A percentile compares a stretch with the other conserved stretches of the same genome.
phyloP scores from a whole-genome alignment of 2,888 invertebrate species.

The Carpatolechia fugitivella region DNA sequence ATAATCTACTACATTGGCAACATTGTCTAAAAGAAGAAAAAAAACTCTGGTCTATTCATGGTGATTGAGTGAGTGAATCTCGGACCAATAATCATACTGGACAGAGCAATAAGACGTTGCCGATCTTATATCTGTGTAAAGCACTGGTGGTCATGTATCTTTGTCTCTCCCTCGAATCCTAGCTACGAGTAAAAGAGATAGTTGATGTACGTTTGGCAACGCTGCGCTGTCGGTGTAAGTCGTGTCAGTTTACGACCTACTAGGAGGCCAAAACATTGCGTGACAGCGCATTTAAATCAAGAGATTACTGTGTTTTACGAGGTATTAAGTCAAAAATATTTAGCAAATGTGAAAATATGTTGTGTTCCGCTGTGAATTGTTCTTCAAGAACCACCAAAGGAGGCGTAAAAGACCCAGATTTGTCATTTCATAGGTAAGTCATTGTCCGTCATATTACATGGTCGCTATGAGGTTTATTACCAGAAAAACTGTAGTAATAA shows the following conservation, averaged over 20 bases:
- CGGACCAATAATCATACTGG: too few relatives aligned
- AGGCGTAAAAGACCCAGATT: constrained; percentile 12
- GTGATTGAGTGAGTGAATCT: too few relatives aligned
- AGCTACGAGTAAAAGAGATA: neutral
- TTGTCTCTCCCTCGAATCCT: neutral
- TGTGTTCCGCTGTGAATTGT: constrained; percentile 11
- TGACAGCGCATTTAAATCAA: neutral
- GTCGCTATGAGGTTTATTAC: neutral
- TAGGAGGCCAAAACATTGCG: neutral
- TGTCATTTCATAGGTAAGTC: constrained; percentile 3
- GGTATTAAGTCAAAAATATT: neutral
- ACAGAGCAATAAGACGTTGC: too few relatives aligned
- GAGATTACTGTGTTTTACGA: neutral
- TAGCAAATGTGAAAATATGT: constrained; percentile 6
- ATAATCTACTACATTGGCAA: too few relatives aligned
- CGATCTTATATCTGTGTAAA: neutral
- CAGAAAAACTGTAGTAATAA: neutral
- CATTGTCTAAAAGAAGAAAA: too few relatives aligned
- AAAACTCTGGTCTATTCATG: too few relatives aligned
- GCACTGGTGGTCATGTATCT: neutral
- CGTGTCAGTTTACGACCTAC: neutral
- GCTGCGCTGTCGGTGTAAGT: neutral
- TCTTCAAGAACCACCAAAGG: constrained; percentile 12
- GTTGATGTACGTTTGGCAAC: too few relatives aligned
- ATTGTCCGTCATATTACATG: neutral